Evolutionary conservation across 2,797 vertebrate species (phyloP).

Genomic region (Acanthurus leucopareius): DNA sequence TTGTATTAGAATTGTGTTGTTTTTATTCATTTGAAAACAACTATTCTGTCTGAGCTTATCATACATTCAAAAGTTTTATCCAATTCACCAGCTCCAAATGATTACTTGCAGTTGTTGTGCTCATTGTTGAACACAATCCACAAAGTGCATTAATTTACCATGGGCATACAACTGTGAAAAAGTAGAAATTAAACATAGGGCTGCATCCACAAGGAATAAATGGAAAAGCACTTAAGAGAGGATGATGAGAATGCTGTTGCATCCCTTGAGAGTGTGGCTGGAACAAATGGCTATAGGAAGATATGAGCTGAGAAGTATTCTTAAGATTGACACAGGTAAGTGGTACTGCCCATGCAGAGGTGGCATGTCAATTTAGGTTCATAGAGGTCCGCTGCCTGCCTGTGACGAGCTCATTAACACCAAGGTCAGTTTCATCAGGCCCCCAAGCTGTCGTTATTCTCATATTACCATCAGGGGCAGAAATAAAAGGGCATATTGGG

Average conservation of each 20-base stretch:
- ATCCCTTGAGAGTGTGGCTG: conserved; percentile 60
- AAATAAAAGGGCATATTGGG: conserved; percentile 60
- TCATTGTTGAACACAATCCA: conserved; percentile 65
- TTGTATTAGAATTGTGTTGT: conserved; percentile 20
- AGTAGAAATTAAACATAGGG: conserved; percentile 57
- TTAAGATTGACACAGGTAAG: conserved; percentile 84
- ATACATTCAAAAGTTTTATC: conserved; percentile 48
- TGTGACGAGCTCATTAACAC: conserved; percentile 85
- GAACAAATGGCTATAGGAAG: conserved; percentile 72
- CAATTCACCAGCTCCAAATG: conserved; percentile 50
- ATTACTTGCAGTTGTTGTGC: conserved; percentile 55
- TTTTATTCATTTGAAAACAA: conserved; percentile 41
- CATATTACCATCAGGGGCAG: conserved; percentile 65
- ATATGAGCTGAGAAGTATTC: conserved; percentile 69
- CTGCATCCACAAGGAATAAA: conserved; percentile 57
- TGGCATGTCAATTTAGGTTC: conserved; percentile 76
- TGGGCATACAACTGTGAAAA: conserved; percentile 37
- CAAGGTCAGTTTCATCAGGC: conserved; percentile 84
- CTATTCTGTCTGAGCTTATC: conserved; percentile 40
- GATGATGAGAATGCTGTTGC: conserved; percentile 65
- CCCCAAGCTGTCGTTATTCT: conserved; percentile 78
- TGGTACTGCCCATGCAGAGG: conserved; percentile 65
- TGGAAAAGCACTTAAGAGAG: conserved; percentile 63
- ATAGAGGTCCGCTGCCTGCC: conserved; percentile 67
- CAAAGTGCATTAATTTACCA: conserved; percentile 60